Base-by-base conservation (phyloP, 2,113 vertebrate species). In the Prochilodus magdalenae region DNA sequence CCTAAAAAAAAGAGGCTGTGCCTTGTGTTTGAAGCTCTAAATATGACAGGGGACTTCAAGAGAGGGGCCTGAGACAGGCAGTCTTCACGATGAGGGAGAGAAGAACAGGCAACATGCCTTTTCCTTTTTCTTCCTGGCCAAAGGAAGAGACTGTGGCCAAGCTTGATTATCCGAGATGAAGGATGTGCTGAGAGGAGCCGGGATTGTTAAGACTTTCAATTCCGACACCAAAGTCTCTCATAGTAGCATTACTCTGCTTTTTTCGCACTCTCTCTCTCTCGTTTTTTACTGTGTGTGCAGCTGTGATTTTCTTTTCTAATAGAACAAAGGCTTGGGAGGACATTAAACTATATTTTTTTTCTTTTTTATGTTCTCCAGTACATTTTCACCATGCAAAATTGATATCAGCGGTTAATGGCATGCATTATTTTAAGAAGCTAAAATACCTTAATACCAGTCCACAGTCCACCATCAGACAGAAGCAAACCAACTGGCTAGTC, bases 121-220 rank as follows among this genome's bases (percentile, higher is more conserved):
- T 93, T 88, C 90, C 86, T 91, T 91, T 93, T 88, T 90, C 87
- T 79, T 84, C 72, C 89, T 87, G 88, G 91, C 89, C 90, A 89
- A 89, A 91, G 91, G 89, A 90, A 92, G 87, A 92, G 89, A 14
- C 53, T 55, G 53, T 55, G 53, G 53, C 53, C 53, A 55, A 22
- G 91, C 89, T 92, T 91, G 92, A 93, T 92, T 93, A 92, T 93
- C 91, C 90, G 86, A 93, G 89, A 94, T 92, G 90, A 93, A 92
- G 90, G 90, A 87, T 89, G 88, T 86, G 76, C 90, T 88, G 89
- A 93, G 90, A 90, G 89, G 85, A 92, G 90, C 24, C 86, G 90
- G 88, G 87, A 90, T 92, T 93, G 90, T 91, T 91, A 91, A 92
- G 91, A 90, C 92, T 87, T 92, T 91, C 87, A 91, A 90, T 91